Percentiles rank a stretch among this genome's conserved stretches.
Evolutionary conservation across 2,888 invertebrate species (phyloP).

Genomic region (Frankliniella fusca): DNA sequence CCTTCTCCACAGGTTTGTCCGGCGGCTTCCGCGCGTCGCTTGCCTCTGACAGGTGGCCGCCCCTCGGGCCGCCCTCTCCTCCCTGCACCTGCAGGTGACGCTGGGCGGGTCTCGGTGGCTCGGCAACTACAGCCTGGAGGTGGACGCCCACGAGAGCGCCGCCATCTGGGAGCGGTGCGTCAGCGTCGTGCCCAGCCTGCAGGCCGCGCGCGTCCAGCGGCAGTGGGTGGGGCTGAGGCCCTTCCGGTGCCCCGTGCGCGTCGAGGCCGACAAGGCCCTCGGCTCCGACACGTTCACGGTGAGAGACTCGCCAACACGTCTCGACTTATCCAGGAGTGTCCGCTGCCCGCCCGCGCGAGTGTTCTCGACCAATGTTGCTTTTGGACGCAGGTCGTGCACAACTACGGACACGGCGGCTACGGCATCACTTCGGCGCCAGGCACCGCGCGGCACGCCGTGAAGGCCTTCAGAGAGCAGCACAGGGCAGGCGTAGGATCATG

Average conservation of each 20-base stretch:
- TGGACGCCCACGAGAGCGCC: slow-evolving; percentile 67
- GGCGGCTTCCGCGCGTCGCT: neutral
- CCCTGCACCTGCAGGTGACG: slow-evolving; percentile 54
- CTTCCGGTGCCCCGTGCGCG: slow-evolving; percentile 66
- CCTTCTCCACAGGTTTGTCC: neutral
- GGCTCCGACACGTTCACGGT: neutral
- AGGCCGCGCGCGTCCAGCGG: slow-evolving; percentile 53
- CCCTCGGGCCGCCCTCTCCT: neutral
- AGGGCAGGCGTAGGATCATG: neutral
- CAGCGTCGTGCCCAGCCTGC: slow-evolving; percentile 65
- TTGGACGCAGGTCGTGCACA: slow-evolving; percentile 69
- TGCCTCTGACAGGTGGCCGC: neutral
- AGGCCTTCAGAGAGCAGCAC: slow-evolving; percentile 42
- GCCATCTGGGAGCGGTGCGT: slow-evolving; percentile 76
- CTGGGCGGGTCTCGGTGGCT: slow-evolving; percentile 83
- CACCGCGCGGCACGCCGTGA: slow-evolving; percentile 71
- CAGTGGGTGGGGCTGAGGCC: slow-evolving; percentile 80
- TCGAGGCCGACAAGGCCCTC: slow-evolving; percentile 52
- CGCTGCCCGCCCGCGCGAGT: neutral
- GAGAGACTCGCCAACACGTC: neutral
- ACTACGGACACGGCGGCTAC: slow-evolving; percentile 93
- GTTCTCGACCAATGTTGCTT: neutral
- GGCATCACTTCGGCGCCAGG: slow-evolving; percentile 89
- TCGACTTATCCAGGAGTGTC: too few relatives aligned
- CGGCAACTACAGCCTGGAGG: slow-evolving; percentile 64